Evolutionary conservation across 2,888 invertebrate species (phyloP), one percentile per base, ranked within the genome.

Genomic region (Eudasyphora cyanicolor): DNA sequence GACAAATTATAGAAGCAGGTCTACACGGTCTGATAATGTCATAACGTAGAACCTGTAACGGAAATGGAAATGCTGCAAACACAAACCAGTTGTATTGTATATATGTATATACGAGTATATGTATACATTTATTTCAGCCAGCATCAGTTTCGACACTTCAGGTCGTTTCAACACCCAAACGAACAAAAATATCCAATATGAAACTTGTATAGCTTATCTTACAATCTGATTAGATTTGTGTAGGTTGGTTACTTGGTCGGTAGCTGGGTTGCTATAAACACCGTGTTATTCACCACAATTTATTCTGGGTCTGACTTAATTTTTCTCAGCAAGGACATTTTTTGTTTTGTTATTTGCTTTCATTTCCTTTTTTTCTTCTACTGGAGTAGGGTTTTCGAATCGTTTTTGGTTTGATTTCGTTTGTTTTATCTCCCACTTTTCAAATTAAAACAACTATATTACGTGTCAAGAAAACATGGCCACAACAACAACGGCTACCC

Each of bases 381-480:
- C n/a, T n/a, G 14, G 49, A 32, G 6, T 6, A 49, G n/a, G n/a
- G n/a, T n/a, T n/a, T n/a, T n/a, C n/a, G n/a, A n/a, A n/a, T 32
- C 14, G 7, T 71, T n/a, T n/a, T n/a, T n/a, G n/a, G n/a, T n/a
- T n/a, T n/a, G n/a, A n/a, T n/a, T n/a, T n/a, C n/a, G 7, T 38
- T 7, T n/a, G 4, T 7, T 49, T 45, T 42, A 14, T 54, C 69
- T 70, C n/a, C n/a, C n/a, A n/a, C n/a, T n/a, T n/a, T n/a, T 35
- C 10, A 75, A 35, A 35, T 75, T 75, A 45, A 51, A 70, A 78
- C 10, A 78, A 82, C 42, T 78, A 54, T 62, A 78, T 29, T 35
- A 54, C 12, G 21, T 57, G 42, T 76, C 24, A 80, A 51, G 45
- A 21, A 19, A 19, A 19, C 51, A 45, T n/a, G 1, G n/a, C 45